Evolutionary conservation across 2,113 vertebrate species (phyloP).

Genomic region (Megaleporinus macrocephalus): DNA sequence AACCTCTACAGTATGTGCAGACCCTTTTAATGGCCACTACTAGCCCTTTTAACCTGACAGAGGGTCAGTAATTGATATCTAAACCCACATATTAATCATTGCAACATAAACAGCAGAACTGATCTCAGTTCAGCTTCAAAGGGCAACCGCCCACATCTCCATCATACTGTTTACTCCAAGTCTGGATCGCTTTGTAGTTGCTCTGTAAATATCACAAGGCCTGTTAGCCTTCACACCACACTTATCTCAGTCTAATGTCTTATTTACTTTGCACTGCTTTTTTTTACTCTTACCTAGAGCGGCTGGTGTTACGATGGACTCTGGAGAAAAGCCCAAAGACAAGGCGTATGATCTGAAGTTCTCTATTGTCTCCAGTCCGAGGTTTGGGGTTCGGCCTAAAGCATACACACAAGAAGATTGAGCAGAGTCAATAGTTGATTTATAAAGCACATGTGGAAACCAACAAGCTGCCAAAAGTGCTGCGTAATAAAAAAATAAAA

Average conservation of each 20-base stretch:
- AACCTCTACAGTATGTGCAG: background rate
- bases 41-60: slow-evolving; percentile 14
- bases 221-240: background rate
- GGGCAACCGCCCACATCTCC: background rate
- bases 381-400: slow-evolving; percentile 41
- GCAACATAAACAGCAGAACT: background rate
- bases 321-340: slow-evolving; percentile 52
- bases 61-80: background rate
- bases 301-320: slow-evolving; percentile 37
- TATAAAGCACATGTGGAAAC: background rate
- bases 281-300: slow-evolving; percentile 32
- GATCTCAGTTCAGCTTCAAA: background rate
- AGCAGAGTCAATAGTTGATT: too few relatives aligned
- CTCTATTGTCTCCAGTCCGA: slow-evolving; percentile 31
- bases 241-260: slow-evolving; percentile 36
- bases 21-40: background rate
- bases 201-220: slow-evolving; percentile 40
- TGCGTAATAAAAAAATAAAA: too few relatives aligned
- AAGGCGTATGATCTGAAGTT: slow-evolving; percentile 45
- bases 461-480: too few relatives aligned
- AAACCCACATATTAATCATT: background rate
- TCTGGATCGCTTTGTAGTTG: slow-evolving; percentile 20
- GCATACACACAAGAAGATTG: background rate
- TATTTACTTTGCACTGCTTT: slow-evolving; percentile 20
- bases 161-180: background rate